A percentile compares a stretch with the other conserved stretches of the same genome.
phyloP scores from a whole-genome alignment of 2,113 vertebrate genomes.

The Alexandromys fortis region DNA sequence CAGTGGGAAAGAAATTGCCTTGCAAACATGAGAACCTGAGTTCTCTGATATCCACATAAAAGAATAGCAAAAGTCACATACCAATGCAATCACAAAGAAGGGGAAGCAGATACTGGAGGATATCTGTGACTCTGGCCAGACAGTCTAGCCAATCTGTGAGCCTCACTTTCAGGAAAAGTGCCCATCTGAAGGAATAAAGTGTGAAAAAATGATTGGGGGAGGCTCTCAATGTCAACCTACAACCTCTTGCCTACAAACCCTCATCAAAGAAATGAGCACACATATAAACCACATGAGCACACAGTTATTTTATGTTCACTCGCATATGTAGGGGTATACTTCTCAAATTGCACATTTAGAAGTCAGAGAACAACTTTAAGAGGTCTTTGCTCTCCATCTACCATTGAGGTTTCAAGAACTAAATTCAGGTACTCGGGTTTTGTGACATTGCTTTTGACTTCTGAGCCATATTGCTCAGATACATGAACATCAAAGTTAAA shows the following conservation, averaged over 20 bases:
- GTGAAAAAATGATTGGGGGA: neutral
- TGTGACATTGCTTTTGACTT: neutral
- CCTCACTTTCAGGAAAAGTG: neutral
- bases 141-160: neutral
- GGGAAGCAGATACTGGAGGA: neutral
- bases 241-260: neutral
- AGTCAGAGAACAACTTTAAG: neutral
- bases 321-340: neutral
- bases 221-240: neutral
- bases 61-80: neutral
- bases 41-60: neutral
- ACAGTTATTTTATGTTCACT: neutral
- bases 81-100: neutral
- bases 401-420: too few relatives aligned
- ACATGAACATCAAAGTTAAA: too few relatives aligned
- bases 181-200: neutral
- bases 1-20: neutral
- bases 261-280: neutral
- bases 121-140: neutral
- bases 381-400: neutral
- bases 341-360: neutral
- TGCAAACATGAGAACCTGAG: neutral
- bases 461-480: neutral
- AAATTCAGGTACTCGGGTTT: neutral
- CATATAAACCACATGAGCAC: neutral